Evolutionary conservation across 1,140 invertebrate genomes (phyloP).

Genomic region (Ceratina calcarata): DNA sequence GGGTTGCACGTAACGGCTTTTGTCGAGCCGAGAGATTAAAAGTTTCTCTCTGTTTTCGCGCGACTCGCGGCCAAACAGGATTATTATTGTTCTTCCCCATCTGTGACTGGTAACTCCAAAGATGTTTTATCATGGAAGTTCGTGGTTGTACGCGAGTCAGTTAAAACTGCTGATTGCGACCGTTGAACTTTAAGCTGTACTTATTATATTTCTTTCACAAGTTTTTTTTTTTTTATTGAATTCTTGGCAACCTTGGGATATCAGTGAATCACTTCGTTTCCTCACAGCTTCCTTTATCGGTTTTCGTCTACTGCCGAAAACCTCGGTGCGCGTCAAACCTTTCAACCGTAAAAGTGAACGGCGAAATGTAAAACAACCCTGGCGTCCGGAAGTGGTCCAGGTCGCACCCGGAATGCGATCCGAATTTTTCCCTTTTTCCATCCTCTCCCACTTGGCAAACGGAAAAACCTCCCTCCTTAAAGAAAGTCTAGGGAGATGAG

Average conservation of each 20-base stretch:
- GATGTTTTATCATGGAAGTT: neutral
- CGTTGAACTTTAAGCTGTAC: too few species aligned
- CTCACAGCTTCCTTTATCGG: neutral
- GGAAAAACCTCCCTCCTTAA: neutral
- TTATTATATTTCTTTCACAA: too few species aligned
- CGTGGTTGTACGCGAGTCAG: neutral
- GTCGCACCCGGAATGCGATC: slow-evolving; percentile 11
- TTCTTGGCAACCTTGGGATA: too few species aligned
- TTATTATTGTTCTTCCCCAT: neutral
- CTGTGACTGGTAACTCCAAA: neutral
- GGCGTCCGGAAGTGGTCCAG: slow-evolving; percentile 3
- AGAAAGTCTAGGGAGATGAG: neutral
- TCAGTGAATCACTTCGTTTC: neutral
- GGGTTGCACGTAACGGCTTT: neutral
- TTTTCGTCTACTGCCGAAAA: too few species aligned
- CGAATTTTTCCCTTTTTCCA: slow-evolving; percentile 32
- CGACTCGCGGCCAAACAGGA: neutral
- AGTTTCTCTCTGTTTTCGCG: neutral
- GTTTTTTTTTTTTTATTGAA: too few species aligned
- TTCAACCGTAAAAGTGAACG: slow-evolving; percentile 41
- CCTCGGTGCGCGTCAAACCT: neutral
- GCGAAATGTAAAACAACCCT: slow-evolving; percentile 46
- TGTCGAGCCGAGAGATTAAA: neutral
- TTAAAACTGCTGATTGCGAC: too few species aligned
- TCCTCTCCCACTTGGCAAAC: neutral